phyloP scores from a whole-genome alignment of 2,113 vertebrate genomes.

The Varanus salvator region DNA sequence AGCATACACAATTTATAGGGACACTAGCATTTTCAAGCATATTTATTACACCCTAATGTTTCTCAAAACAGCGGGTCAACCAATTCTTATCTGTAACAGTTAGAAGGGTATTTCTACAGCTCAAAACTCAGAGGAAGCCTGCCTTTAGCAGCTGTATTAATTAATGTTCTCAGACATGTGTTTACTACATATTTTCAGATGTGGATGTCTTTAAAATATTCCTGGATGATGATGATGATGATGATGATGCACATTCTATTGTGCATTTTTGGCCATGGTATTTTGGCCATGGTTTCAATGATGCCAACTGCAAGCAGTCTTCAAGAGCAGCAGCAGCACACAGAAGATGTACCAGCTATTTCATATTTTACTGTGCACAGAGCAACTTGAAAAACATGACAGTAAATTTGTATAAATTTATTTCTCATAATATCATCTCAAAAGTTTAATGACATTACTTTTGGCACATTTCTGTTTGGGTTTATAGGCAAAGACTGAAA shows the following conservation, averaged over 20 bases:
- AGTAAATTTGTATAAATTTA: neutral
- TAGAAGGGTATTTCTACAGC: neutral
- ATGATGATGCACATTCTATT: neutral
- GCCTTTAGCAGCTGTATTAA: too few species aligned
- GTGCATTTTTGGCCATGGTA: neutral
- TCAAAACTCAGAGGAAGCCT: neutral
- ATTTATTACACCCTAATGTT: neutral
- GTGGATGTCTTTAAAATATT: neutral
- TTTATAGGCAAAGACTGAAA: neutral
- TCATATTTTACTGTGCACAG: neutral
- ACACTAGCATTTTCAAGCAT: neutral
- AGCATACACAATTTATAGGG: conserved; percentile 21
- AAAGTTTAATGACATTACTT: neutral
- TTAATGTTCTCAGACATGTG: neutral
- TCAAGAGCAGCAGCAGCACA: too few species aligned
- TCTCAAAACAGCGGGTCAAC: neutral
- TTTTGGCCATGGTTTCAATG: neutral
- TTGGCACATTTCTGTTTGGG: neutral
- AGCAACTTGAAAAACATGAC: neutral
- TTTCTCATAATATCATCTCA: neutral
- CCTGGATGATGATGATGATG: too few species aligned
- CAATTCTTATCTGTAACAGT: neutral
- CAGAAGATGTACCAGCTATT: neutral
- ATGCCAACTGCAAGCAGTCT: neutral
- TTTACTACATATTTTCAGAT: neutral